Evolutionary conservation across 2,113 vertebrate genomes (phyloP).

Genomic region (Anarrhichthys ocellatus): DNA sequence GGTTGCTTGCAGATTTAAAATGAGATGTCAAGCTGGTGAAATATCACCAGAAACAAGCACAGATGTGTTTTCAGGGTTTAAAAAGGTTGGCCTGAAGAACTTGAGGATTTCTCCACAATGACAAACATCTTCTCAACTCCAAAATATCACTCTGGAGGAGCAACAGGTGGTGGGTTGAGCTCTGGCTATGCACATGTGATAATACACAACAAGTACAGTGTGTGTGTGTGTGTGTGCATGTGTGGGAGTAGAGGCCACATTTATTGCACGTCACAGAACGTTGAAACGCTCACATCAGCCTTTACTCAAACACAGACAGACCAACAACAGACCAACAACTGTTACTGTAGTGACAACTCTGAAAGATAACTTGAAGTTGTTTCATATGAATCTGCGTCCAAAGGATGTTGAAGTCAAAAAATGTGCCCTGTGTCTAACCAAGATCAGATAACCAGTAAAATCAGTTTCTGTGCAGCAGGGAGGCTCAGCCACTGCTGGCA

Average conservation of each 20-base stretch:
- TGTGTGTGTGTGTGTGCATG: not conserved
- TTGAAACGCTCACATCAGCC: not conserved
- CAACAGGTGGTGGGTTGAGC: constrained; percentile 65
- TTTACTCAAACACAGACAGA: not conserved
- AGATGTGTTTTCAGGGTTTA: not conserved
- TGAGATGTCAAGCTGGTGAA: not conserved
- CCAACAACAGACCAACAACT: not conserved
- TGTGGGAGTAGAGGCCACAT: not conserved
- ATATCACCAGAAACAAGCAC: not conserved
- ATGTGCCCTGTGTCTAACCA: not conserved
- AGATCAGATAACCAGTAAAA: constrained; percentile 45
- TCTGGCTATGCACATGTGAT: constrained; percentile 16
- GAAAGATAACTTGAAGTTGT: not conserved
- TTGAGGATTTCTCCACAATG: constrained; percentile 48
- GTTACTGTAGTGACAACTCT: not conserved
- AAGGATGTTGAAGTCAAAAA: constrained; percentile 31
- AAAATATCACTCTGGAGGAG: constrained; percentile 66
- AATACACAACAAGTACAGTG: constrained; percentile 32
- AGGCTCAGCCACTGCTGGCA: not conserved
- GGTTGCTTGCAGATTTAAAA: not conserved
- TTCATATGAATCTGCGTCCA: not conserved
- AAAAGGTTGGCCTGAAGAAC: constrained; percentile 30
- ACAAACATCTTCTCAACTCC: constrained; percentile 60
- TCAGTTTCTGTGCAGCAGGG: constrained; percentile 15
- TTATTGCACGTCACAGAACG: not conserved